Percentiles rank a stretch among this genome's conserved stretches.
Evolutionary conservation across 2,888 invertebrate species (phyloP).

Genomic region (Oasisia sp.): DNA sequence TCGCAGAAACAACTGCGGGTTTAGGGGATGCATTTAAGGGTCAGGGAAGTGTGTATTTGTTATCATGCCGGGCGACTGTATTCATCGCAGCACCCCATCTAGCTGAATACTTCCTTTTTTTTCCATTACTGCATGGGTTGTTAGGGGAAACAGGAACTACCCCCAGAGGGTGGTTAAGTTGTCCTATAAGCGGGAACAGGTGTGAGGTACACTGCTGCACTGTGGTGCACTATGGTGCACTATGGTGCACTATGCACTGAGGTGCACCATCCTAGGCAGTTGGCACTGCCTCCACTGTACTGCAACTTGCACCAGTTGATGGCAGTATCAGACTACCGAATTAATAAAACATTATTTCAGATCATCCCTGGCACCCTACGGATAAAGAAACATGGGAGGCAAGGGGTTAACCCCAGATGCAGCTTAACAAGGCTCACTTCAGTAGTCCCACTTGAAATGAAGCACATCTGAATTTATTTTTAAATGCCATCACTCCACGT

Average conservation of each 20-base stretch:
- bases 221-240: too few species aligned
- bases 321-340: neutral
- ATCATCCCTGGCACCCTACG: neutral
- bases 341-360: conserved; percentile 2
- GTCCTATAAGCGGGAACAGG: neutral
- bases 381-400: neutral
- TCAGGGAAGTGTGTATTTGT: neutral
- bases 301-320: neutral
- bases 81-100: neutral
- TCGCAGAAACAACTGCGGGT: neutral
- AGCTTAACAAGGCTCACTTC: neutral
- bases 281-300: neutral
- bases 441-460: neutral
- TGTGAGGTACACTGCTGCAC: neutral
- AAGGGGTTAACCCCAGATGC: neutral
- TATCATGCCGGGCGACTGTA: neutral
- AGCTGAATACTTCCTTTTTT: conserved; percentile 1
- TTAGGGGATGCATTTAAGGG: neutral
- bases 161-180: neutral
- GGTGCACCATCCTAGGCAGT: too few species aligned
- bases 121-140: neutral
- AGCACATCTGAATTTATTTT: neutral
- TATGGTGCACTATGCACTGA: too few species aligned
- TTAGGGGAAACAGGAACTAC: neutral
- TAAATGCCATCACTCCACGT: neutral